Base-by-base conservation (phyloP, 2,797 vertebrate genomes). In the Sparidentex hasta region DNA sequence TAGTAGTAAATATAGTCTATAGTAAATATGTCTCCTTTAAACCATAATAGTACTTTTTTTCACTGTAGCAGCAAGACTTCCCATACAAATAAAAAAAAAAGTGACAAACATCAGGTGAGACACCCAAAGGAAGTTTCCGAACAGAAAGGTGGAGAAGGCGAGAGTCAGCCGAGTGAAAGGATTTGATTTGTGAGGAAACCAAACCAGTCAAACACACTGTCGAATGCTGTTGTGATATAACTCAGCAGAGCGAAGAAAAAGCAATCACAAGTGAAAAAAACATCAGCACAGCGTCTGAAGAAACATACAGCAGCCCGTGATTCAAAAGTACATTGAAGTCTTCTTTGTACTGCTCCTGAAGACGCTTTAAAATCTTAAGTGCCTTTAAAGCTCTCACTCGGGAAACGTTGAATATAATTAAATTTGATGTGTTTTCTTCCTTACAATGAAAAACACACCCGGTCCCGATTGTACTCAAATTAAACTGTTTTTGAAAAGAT, bases 181-280 rank as follows among this genome's bases (percentile, higher is more conserved):
- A 62, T 78, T 58, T 67, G 16, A 78, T 74, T 78, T 51, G 51
- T 27, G 71, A 77, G 62, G 33, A 84, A 47, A 65, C 16, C 59
- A 83, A 87, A 89, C 74, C 79, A 82, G 86, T 86, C 41, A 9
- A 79, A 71, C 64, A 44, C 59, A 61, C 21, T 20, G 47, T 29
- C 48, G 41, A 67, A 51, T 1, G 59, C 21, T 73, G 65, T 63
- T 84, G 43, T 72, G 44, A 44, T 63, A 18, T 33, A 51, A 65
- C 72, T 44, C 68, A 54, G 59, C 70, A 61, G 62, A 75, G 80
- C 9, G 0, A 50, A 47, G 66, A 69, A 68, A 83, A 74, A 59
- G 64, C 27, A 64, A 67, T 62, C 56, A 38, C 0, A 5, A 62
- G 21, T 20, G 69, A 29, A 29, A 38, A 62, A 44, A 71, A 29